Percentiles rank a stretch among this genome's conserved stretches.
phyloP scores from a whole-genome alignment of 2,113 vertebrate genomes.

The Chionis minor region DNA sequence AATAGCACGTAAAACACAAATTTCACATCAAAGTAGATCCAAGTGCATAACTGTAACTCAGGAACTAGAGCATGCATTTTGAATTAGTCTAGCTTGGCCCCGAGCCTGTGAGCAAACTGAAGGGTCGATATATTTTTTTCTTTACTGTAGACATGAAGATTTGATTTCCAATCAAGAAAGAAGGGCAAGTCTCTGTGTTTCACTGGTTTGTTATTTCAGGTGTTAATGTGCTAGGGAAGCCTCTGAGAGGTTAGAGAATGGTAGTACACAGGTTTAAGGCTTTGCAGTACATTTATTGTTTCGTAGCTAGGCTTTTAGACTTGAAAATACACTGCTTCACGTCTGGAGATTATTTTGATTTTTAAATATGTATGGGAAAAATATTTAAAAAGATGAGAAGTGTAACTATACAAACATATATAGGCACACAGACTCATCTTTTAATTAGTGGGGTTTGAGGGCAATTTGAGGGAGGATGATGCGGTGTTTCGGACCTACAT shows the following conservation, averaged over 20 bases:
- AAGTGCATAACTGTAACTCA: background rate
- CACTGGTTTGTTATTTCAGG: background rate
- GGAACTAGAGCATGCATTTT: background rate
- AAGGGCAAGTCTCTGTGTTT: background rate
- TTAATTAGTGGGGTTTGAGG: background rate
- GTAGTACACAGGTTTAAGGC: background rate
- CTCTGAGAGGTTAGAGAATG: background rate
- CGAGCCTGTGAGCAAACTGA: background rate
- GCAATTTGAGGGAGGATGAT: background rate
- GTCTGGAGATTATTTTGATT: background rate
- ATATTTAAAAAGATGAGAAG: background rate
- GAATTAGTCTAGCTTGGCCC: background rate
- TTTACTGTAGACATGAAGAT: background rate
- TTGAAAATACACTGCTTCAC: background rate
- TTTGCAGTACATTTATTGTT: background rate
- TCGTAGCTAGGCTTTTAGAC: no score
- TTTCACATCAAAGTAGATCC: background rate
- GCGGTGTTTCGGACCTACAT: accelerated
- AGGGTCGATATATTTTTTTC: background rate
- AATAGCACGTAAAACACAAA: background rate
- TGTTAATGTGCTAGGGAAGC: background rate
- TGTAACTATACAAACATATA: background rate
- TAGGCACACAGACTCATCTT: background rate
- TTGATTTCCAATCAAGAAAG: background rate
- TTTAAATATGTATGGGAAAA: background rate